Evolutionary conservation across 2,888 invertebrate genomes (phyloP).

Genomic region (Meandrusa payeni): DNA sequence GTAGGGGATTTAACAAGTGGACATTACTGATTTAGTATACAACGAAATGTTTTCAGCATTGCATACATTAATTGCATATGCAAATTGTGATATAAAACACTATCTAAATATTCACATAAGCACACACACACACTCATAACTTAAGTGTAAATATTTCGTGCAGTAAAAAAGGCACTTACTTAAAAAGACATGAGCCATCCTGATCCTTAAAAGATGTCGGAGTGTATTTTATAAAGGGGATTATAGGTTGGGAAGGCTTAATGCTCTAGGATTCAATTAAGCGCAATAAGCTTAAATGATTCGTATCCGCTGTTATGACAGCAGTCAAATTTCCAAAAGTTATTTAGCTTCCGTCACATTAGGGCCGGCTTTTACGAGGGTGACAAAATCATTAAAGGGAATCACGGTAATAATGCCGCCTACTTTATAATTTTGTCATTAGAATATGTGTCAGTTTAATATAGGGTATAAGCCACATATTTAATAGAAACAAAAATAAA

Average conservation of each 20-base stretch:
- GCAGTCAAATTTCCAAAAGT: conserved; percentile 68
- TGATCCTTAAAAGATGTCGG: conserved; percentile 65
- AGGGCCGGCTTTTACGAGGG: conserved; percentile 37
- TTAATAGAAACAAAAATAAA: no score
- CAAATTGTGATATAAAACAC: not conserved
- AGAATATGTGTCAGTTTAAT: conserved; percentile 9
- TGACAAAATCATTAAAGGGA: conserved; percentile 48
- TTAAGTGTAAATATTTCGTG: not conserved
- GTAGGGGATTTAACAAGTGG: no score
- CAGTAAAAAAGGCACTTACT: conserved; percentile 35
- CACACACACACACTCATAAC: not conserved
- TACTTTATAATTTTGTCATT: conserved; percentile 23
- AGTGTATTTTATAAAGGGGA: conserved; percentile 73
- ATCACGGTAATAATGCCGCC: conserved; percentile 29
- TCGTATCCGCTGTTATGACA: conserved; percentile 77
- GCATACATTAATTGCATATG: no score
- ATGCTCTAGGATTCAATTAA: conserved; percentile 79
- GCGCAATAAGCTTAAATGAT: conserved; percentile 78
- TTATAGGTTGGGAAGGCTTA: conserved; percentile 69
- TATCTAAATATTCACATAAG: no score
- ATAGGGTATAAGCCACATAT: no score
- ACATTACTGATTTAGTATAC: no score
- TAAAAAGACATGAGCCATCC: conserved; percentile 53
- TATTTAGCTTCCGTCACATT: conserved; percentile 57
- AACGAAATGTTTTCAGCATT: no score